phyloP scores from a whole-genome alignment of 1,140 invertebrate species.

The Venustaconcha ellipsiformis region DNA sequence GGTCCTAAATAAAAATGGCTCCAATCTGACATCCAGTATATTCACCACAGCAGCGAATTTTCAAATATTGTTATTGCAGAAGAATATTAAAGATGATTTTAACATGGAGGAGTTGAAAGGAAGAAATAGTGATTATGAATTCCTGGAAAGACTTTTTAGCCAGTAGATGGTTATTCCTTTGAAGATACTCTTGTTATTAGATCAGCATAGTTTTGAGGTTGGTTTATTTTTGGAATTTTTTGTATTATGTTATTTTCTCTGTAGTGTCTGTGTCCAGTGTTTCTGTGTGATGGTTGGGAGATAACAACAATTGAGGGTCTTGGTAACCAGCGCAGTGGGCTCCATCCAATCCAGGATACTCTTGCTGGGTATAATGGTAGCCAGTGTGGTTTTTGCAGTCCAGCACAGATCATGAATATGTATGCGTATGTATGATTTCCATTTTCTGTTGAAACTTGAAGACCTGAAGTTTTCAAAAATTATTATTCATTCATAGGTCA shows the following conservation, averaged over 20 bases:
- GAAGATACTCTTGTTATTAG: background rate
- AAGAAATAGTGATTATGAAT: background rate
- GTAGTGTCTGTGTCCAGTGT: constrained; percentile 78
- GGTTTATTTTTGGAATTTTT: background rate
- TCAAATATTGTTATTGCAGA: too few species aligned
- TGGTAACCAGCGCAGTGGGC: constrained; percentile 73
- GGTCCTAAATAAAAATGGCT: too few species aligned
- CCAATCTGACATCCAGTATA: too few species aligned
- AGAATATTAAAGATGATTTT: too few species aligned
- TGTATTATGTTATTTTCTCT: constrained; percentile 1
- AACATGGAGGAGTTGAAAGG: too few species aligned
- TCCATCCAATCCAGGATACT: constrained; percentile 50
- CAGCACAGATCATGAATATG: constrained; percentile 65
- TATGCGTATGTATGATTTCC: constrained; percentile 51
- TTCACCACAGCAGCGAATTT: too few species aligned
- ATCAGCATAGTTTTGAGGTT: background rate
- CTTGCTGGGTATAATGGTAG: constrained; percentile 60
- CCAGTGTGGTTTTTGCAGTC: constrained; percentile 74
- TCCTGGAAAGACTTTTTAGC: background rate
- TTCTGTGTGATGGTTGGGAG: constrained; percentile 80
- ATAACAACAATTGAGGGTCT: constrained; percentile 85
- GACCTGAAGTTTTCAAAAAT: too few species aligned
- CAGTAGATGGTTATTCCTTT: background rate
- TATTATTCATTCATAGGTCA: too few species aligned
- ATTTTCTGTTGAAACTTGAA: too few species aligned